These are phyloP conservation scores for Campylomormyrus numenius DNA, from an alignment of 2,113 vertebrate genomes.

Conservation along the genomic window DNA sequence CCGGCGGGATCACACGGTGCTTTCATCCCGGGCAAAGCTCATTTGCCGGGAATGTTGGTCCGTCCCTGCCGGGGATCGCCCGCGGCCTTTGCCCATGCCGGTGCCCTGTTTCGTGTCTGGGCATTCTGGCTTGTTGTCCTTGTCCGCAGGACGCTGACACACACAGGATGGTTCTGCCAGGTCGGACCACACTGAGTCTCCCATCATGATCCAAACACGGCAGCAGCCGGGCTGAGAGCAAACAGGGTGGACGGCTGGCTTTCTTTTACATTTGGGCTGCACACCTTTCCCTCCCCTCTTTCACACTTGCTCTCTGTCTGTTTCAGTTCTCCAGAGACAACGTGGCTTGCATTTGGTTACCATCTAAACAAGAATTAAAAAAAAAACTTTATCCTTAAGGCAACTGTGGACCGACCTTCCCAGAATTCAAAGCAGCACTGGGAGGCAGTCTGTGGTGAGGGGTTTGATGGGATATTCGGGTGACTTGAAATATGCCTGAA, in stretches of 20 bases:
- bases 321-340: neutral
- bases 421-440: conserved; percentile 17
- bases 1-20: conserved; percentile 52
- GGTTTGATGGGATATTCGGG: conserved; percentile 1
- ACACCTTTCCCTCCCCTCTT: neutral
- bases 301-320: neutral
- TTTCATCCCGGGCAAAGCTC: conserved; percentile 63
- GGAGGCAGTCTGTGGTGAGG: conserved; percentile 4
- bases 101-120: conserved; percentile 65
- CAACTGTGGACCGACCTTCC: conserved; percentile 10
- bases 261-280: neutral
- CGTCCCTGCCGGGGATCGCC: conserved; percentile 63
- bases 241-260: neutral
- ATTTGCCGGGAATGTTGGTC: conserved; percentile 62
- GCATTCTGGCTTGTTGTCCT: conserved; percentile 59
- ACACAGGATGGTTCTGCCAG: conserved; percentile 59
- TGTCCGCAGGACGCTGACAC: conserved; percentile 58
- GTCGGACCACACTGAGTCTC: conserved; percentile 61
- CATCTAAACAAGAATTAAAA: neutral
- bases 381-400: neutral
- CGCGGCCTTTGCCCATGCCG: conserved; percentile 67
- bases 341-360: neutral
- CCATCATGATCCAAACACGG: conserved; percentile 53
- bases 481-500: conserved; percentile 16
- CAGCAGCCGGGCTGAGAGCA: conserved; percentile 8